Evolutionary conservation across 2,888 invertebrate species (phyloP).

Genomic region (Rapana venosa): DNA sequence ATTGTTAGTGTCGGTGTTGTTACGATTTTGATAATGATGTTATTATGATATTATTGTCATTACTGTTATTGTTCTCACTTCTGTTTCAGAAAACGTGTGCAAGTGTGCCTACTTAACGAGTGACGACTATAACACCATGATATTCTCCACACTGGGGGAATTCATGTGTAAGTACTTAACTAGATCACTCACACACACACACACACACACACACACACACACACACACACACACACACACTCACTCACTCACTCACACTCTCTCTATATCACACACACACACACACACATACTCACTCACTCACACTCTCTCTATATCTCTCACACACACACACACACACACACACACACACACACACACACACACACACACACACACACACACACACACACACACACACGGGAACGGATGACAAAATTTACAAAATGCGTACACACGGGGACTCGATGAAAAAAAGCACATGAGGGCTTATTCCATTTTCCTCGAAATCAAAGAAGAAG

Average conservation of each 20-base stretch:
- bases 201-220: background rate
- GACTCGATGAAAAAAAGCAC: no score
- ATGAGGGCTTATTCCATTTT: no score
- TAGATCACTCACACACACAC: background rate
- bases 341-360: background rate
- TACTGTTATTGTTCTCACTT: no score
- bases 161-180: constrained; percentile 69
- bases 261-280: background rate
- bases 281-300: no score
- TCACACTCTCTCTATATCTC: no score
- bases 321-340: no score
- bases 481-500: no score
- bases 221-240: background rate
- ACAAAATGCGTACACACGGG: no score
- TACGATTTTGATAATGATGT: background rate
- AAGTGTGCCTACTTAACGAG: constrained; percentile 67
- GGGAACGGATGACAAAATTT: no score
- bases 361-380: background rate
- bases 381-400: background rate
- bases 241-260: background rate
- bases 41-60: no score
- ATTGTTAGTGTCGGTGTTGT: background rate
- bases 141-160: constrained; percentile 76
- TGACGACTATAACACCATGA: constrained; percentile 75
- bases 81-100: constrained; percentile 52